Evolutionary conservation across 2,113 vertebrate genomes (phyloP).

Genomic region (Motacilla tschutschensis): DNA sequence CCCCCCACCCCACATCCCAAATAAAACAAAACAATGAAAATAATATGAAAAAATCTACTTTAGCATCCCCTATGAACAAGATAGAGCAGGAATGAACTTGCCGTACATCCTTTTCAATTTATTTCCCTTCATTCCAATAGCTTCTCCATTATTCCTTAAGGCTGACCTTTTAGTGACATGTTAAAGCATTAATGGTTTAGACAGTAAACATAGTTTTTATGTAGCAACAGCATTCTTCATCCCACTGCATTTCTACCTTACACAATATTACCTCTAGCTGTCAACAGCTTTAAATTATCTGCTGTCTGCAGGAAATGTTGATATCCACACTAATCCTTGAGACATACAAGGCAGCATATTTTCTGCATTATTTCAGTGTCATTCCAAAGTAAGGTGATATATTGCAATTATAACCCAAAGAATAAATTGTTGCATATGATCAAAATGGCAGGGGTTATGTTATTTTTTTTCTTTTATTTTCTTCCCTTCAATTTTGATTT

Average conservation of each 20-base stretch:
- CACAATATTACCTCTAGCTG: neutral
- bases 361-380: neutral
- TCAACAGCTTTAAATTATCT: slow-evolving; percentile 9
- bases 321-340: neutral
- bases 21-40: neutral
- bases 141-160: slow-evolving; percentile 3
- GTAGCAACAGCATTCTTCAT: neutral
- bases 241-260: neutral
- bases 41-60: neutral
- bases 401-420: neutral
- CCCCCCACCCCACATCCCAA: accelerated
- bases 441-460: neutral
- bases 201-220: neutral
- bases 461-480: neutral
- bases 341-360: neutral
- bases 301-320: neutral
- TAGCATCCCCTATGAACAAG: neutral
- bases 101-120: neutral
- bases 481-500: neutral
- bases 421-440: neutral
- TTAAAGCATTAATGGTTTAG: neutral
- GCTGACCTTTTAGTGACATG: slow-evolving; percentile 10
- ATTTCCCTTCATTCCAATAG: neutral
- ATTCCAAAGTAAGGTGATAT: neutral
- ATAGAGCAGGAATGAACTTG: neutral